A percentile compares a stretch with the other conserved stretches of the same genome.
These are phyloP conservation scores for Limanda limanda DNA, from an alignment of 2,113 vertebrate species.

Conservation along the genomic window DNA sequence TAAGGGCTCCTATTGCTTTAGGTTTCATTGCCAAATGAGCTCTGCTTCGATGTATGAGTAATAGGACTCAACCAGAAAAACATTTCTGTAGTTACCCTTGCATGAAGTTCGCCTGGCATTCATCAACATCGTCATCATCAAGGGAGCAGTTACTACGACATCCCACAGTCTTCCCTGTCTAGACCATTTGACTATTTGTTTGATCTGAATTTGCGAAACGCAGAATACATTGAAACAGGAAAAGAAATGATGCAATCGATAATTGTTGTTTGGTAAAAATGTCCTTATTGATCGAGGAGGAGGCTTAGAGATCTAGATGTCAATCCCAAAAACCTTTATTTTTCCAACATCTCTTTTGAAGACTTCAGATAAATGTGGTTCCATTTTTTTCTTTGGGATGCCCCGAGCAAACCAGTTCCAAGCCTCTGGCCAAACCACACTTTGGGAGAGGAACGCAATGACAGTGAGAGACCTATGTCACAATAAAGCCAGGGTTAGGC, in stretches of 20 bases:
- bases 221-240: neutral
- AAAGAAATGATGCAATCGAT: neutral
- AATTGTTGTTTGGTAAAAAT: neutral
- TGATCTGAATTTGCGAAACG: neutral
- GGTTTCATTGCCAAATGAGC: conserved; percentile 15
- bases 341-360: neutral
- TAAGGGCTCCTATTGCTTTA: conserved; percentile 12
- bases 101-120: conserved; percentile 26
- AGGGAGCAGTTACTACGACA: conserved; percentile 24
- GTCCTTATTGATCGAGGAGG: neutral
- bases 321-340: neutral
- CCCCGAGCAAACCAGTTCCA: neutral
- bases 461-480: conserved; percentile 24
- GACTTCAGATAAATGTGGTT: conserved; percentile 4
- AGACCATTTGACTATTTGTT: conserved; percentile 9
- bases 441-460: neutral
- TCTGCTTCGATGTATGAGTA: conserved; percentile 1
- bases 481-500: conserved; percentile 24
- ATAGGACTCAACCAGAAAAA: conserved; percentile 6
- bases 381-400: neutral
- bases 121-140: conserved; percentile 22
- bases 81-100: conserved; percentile 1
- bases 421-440: conserved; percentile 6
- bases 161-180: conserved; percentile 3
- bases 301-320: neutral